A percentile compares a stretch with the other conserved stretches of the same genome.
These are phyloP conservation scores for Leistus spinibarbis DNA, from an alignment of 2,888 invertebrate genomes.

Conservation along the genomic window DNA sequence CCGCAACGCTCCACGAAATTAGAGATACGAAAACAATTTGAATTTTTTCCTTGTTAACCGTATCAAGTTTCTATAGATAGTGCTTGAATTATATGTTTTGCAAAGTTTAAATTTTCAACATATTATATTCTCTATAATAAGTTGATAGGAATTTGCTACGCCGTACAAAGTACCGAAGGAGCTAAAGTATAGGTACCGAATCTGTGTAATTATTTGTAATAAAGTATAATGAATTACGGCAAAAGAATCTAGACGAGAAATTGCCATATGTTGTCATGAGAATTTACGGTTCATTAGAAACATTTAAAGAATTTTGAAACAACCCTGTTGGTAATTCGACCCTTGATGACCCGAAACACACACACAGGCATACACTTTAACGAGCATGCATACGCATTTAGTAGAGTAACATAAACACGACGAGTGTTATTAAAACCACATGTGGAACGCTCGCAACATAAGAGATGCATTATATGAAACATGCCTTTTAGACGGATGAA, in stretches of 20 bases:
- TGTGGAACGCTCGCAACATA: conserved; percentile 14
- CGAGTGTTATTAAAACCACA: conserved; percentile 39
- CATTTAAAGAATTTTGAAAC: conserved; percentile 30
- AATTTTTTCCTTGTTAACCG: neutral
- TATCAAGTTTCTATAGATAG: neutral
- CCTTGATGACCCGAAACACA: conserved; percentile 5
- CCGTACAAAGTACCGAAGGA: too few species aligned
- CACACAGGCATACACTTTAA: neutral
- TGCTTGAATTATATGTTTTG: too few species aligned
- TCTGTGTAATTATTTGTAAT: neutral
- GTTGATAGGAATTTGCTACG: too few species aligned
- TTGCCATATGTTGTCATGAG: neutral
- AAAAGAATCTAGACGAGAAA: neutral
- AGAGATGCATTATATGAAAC: conserved; percentile 36
- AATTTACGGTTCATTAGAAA: conserved; percentile 17
- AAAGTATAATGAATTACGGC: neutral
- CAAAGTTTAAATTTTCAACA: too few species aligned
- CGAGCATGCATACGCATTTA: neutral
- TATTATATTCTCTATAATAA: too few species aligned
- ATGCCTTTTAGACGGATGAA: conserved; percentile 37
- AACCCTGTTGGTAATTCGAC: conserved; percentile 17
- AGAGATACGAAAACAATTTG: neutral
- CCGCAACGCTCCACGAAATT: neutral
- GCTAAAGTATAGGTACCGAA: too few species aligned
- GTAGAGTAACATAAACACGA: neutral